Evolutionary conservation across 2,888 invertebrate genomes (phyloP).

Genomic region (Pseudolycoriella hygida): DNA sequence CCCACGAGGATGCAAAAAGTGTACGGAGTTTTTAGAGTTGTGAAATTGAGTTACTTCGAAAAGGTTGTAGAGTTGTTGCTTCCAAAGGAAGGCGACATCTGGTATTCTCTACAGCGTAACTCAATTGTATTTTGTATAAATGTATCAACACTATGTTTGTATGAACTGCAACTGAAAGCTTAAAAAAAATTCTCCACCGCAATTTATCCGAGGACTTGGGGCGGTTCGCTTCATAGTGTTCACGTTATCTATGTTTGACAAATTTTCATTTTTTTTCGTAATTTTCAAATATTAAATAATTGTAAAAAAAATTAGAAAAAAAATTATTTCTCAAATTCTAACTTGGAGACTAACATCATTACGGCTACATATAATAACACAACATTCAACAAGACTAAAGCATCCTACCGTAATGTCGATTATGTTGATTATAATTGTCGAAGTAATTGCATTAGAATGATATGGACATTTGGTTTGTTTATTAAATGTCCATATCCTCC

Average conservation of each 20-base stretch:
- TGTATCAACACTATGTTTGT: too few relatives aligned
- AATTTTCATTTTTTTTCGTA: not conserved
- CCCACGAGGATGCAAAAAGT: too few relatives aligned
- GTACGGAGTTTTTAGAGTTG: too few relatives aligned
- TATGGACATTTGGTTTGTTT: conserved; percentile 2
- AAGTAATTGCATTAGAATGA: conserved; percentile 1
- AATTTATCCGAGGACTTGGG: conserved; percentile 6
- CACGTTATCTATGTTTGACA: conserved; percentile 9
- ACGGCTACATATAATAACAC: not conserved
- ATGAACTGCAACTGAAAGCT: too few relatives aligned
- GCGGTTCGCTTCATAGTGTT: conserved; percentile 11
- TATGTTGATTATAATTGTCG: not conserved
- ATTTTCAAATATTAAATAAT: conserved; percentile 1
- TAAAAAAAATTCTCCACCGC: not conserved
- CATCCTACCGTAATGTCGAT: not conserved
- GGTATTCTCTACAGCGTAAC: too few relatives aligned
- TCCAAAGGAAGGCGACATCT: too few relatives aligned
- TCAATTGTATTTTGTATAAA: too few relatives aligned
- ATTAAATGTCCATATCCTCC: conserved; percentile 4
- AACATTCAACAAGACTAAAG: not conserved
- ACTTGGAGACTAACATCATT: not conserved
- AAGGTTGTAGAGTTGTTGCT: too few relatives aligned
- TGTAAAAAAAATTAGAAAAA: conserved; percentile 4
- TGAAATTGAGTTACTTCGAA: too few relatives aligned
- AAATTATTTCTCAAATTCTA: conserved; percentile 2